Conservation (phyloP, 2,113 vertebrate genomes). For the Marmota monax region DNA sequence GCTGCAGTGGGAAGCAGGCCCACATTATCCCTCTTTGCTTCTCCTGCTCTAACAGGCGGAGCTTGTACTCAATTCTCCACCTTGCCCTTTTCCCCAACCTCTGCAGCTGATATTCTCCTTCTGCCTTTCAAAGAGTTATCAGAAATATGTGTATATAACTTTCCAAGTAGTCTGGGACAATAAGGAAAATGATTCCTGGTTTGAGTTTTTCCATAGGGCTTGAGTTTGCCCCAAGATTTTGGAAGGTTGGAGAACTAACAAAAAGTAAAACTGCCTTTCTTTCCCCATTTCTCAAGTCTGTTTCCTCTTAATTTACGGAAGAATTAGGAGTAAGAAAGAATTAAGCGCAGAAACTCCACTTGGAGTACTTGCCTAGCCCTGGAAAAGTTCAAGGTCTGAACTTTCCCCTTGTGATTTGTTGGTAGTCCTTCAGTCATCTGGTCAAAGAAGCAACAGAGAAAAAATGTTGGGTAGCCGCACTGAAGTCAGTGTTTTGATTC, state of each 20-base stretch:
- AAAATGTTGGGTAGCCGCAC: not conserved
- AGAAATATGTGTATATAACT: not conserved
- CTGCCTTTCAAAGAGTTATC: not conserved
- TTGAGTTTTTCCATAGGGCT: constrained; percentile 22
- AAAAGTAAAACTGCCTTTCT: not conserved
- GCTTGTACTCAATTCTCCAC: not conserved
- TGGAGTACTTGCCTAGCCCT: not conserved
- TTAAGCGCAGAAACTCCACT: constrained; percentile 31
- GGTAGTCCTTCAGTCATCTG: constrained; percentile 1
- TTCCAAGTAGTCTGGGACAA: not conserved
- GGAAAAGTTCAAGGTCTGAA: constrained; percentile 61
- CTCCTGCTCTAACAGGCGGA: not conserved
- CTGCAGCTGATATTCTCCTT: not conserved
- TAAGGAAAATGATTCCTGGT: constrained; percentile 17
- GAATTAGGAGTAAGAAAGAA: not conserved
- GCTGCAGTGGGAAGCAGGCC: not conserved
- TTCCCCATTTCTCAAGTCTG: not conserved
- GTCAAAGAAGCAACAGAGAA: not conserved
- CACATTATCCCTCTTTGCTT: not conserved
- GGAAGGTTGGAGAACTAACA: not conserved
- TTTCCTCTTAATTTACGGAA: not conserved
- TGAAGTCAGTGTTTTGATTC: not conserved
- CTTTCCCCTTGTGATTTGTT: not conserved
- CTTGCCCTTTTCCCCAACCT: not conserved
- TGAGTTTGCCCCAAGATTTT: not conserved